Conservation (phyloP, 2,113 vertebrate species). For the Arenaria interpres region DNA sequence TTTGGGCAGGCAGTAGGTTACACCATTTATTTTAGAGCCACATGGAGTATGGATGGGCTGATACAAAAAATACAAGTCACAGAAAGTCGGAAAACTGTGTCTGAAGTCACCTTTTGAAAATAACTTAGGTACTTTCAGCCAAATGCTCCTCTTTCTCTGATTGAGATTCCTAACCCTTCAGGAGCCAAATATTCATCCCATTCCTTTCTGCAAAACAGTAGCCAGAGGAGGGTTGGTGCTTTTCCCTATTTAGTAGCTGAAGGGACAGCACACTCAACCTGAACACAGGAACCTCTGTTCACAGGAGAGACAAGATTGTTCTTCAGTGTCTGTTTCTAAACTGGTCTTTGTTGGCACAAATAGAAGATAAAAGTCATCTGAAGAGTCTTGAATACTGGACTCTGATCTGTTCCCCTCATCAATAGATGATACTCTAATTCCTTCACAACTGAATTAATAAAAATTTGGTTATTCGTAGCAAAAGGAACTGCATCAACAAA, state of each 20-base stretch:
- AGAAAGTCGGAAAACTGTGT: neutral
- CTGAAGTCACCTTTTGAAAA: neutral
- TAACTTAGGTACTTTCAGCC: neutral
- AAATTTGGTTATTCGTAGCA: neutral
- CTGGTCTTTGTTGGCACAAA: neutral
- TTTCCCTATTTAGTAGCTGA: neutral
- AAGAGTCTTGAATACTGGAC: neutral
- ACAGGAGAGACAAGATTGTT: neutral
- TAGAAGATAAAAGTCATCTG: neutral
- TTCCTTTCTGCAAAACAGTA: neutral
- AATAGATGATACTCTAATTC: neutral
- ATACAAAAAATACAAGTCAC: neutral
- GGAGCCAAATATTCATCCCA: neutral
- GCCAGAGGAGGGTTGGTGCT: neutral
- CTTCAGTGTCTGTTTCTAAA: neutral
- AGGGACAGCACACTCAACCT: neutral
- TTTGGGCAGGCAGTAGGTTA: neutral
- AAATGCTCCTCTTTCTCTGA: neutral
- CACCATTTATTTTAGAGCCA: neutral
- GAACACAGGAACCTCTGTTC: neutral
- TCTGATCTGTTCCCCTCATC: neutral
- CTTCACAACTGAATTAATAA: neutral
- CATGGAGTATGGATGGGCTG: neutral
- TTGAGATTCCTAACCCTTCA: neutral
- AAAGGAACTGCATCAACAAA: neutral